Evolutionary conservation across 2,113 vertebrate genomes (phyloP), one percentile per base, ranked within the genome.

Genomic region (Glaucidium brasilianum): DNA sequence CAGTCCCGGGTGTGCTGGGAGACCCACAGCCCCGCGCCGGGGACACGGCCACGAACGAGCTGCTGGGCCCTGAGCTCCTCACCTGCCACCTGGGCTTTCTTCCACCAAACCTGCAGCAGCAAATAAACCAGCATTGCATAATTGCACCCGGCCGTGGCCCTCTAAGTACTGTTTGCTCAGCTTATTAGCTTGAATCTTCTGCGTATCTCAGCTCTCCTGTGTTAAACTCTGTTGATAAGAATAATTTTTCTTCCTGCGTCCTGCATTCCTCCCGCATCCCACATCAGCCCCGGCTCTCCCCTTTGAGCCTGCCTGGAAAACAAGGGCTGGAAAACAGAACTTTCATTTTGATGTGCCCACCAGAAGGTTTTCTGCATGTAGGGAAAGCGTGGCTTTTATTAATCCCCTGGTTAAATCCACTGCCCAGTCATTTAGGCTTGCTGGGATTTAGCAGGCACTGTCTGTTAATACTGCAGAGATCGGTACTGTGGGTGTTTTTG

Each of bases 381-480:
- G 79, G 83, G 92, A 89, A 92, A 88, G 85, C 83, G 88, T 89
- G 77, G 91, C 96, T 93, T 72, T 66, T 34, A 5, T 5, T 97
- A 97, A 97, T 97, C 92, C 88, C 78, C 75, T 9, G 2, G 6
- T 6, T 86, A 95, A 97, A 96, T 97, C 95, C 90, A 41, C 88
- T 10, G 88, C 73, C 25, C 85, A 49, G 92, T 58, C 62, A 41
- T 67, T 91, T 30, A 16, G 83, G 90, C 87, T 96, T 5, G 72
- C 91, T 92, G 90, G 92, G 95, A 83, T 96, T 97, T 96, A 95
- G 92, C 90, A n/a, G 80, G 90, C 76, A 9, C 68, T 81, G 58
- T 37, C 79, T 68, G 71, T 68, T 89, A 80, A 85, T 69, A 11
- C 85, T 85, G 49, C 67, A 17, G 66, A 41, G 83, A 81, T 58